Percentiles rank a stretch among this genome's conserved stretches.
Evolutionary conservation across 2,797 vertebrate genomes (phyloP).

Genomic region (Crotalus adamanteus): DNA sequence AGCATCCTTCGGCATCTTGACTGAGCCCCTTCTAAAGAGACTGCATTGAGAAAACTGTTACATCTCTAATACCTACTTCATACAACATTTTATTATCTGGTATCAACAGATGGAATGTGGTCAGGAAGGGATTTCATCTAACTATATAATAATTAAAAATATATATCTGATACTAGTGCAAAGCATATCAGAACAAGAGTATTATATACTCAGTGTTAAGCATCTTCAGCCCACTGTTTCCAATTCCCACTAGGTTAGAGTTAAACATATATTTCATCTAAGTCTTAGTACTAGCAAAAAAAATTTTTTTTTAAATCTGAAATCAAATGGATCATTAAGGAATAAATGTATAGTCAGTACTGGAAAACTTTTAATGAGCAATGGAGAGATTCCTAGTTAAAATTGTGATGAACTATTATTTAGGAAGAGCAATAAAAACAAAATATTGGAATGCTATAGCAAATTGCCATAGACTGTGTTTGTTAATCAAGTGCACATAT

Average conservation of each 20-base stretch:
- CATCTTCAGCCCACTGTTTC: neutral
- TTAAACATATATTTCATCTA: neutral
- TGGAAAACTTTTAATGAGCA: neutral
- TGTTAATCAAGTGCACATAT: neutral
- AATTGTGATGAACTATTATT: neutral
- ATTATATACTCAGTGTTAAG: neutral
- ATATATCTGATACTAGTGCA: neutral
- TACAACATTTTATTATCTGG: neutral
- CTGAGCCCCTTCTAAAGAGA: neutral
- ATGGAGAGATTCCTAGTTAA: neutral
- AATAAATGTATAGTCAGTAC: neutral
- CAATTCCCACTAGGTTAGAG: neutral
- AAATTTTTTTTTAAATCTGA: neutral
- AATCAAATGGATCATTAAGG: neutral
- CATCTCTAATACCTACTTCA: neutral
- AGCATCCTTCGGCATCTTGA: neutral
- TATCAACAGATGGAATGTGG: neutral
- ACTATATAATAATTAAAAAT: conserved; percentile 17
- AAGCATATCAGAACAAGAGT: neutral
- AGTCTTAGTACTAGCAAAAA: neutral
- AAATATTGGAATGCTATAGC: neutral
- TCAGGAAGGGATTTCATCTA: neutral
- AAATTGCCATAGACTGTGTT: neutral
- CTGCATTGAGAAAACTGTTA: neutral
- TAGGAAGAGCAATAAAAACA: neutral